Evolutionary conservation across 2,888 invertebrate genomes (phyloP), one percentile per base, ranked within the genome.

Genomic region (Dasysyrphus albostriatus): DNA sequence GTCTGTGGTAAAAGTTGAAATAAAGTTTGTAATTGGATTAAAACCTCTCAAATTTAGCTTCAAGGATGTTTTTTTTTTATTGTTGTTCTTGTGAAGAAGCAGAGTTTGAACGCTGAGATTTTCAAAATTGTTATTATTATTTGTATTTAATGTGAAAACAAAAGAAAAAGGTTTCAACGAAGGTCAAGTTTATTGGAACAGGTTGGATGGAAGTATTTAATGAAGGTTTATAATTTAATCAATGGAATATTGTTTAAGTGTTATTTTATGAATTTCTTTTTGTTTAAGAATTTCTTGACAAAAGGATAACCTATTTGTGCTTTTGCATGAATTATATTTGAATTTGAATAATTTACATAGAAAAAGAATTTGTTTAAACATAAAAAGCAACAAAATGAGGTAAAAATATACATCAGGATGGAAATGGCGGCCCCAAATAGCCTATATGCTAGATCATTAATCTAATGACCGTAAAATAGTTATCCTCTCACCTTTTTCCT

Each of bases 21-120:
- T 69, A 69, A 69, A 69, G 39, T 69, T 69, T 24, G 29, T 69
- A 54, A 69, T 69, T 69, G 69, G 69, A 69, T 69, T 69, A 69
- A 54, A 69, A 69, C 34, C 69, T 49, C 54, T 54, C 39, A 54
- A 69, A 69, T 39, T n/a, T 12, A 16, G 69, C 69, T 51, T 54
- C 3, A n/a, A 51, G 69, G 37, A 69, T 39, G 5, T 37, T 42
- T 24, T 32, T 65, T 44, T 6, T 65, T 0, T 47, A 47, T 42
- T n/a, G 19, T n/a, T 34, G 0, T 37, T 32, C 3, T 12, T 37
- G 5, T 37, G 5, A 3, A n/a, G 10, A 1, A 24, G 6, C 32
- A 65, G 32, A 63, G n/a, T 63, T 67, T 51, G 37, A 49, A 67
- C 19, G 10, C 12, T 32, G 6, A 67, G 14, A 51, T 67, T 67